Evolutionary conservation across 2,797 vertebrate genomes (phyloP).

Genomic region (Xenopus petersii): DNA sequence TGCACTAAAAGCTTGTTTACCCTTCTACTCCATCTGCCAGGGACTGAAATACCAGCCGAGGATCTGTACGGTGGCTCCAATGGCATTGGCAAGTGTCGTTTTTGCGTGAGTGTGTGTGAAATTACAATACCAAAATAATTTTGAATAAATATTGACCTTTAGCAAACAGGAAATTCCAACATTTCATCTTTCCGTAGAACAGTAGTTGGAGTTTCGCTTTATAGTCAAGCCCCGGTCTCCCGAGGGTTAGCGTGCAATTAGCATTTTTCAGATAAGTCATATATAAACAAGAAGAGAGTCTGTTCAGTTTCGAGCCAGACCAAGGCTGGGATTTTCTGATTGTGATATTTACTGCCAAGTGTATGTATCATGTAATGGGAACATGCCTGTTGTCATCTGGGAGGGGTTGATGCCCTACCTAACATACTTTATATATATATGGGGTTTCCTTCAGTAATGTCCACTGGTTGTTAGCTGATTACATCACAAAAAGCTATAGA

Average conservation of each 20-base stretch:
- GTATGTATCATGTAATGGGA: not conserved
- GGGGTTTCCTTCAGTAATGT: too few species aligned
- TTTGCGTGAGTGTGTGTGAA: too few species aligned
- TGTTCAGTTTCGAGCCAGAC: not conserved
- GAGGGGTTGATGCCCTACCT: too few species aligned
- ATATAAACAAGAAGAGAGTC: constrained; percentile 3
- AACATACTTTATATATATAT: too few species aligned
- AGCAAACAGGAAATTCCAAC: constrained; percentile 64
- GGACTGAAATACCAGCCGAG: too few species aligned
- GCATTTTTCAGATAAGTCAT: constrained; percentile 17
- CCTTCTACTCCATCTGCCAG: too few species aligned
- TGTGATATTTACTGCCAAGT: not conserved
- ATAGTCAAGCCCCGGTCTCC: not conserved
- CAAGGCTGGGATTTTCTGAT: constrained; percentile 3
- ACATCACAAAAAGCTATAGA: too few species aligned
- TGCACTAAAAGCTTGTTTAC: too few species aligned
- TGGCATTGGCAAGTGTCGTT: too few species aligned
- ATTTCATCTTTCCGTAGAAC: not conserved
- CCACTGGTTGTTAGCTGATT: too few species aligned
- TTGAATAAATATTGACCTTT: constrained; percentile 70
- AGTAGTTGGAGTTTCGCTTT: not conserved
- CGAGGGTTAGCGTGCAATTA: not conserved
- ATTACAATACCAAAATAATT: not conserved
- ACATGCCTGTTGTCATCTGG: not conserved
- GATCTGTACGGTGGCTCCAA: too few species aligned